Evolutionary conservation across 2,113 vertebrate species (phyloP).

Genomic region (Phoxinus phoxinus): DNA sequence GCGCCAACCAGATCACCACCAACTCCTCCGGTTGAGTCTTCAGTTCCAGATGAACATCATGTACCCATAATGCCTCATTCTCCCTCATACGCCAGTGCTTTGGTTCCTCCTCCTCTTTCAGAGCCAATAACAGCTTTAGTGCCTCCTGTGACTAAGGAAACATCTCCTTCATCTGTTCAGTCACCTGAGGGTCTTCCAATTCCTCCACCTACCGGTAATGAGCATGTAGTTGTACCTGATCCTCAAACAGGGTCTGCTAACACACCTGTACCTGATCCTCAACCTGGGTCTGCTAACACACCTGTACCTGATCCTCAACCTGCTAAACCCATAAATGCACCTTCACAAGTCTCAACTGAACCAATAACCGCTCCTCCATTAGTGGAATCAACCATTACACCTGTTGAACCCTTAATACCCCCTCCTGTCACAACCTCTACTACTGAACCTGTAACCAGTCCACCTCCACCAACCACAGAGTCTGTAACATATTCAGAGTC

Average conservation of each 20-base stretch:
- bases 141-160: slow-evolving; percentile 42
- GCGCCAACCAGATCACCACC: slow-evolving; percentile 27
- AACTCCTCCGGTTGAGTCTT: slow-evolving; percentile 20
- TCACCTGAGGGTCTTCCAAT: slow-evolving; percentile 21
- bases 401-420: neutral
- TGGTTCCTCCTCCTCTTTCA: slow-evolving; percentile 26
- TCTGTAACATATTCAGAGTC: neutral
- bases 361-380: neutral
- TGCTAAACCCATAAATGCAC: neutral
- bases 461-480: neutral
- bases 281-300: no score
- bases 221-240: slow-evolving; percentile 17
- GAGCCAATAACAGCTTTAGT: slow-evolving; percentile 47
- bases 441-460: slow-evolving; percentile 11
- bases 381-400: neutral
- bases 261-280: neutral
- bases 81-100: slow-evolving; percentile 31
- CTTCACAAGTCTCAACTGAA: slow-evolving; percentile 6
- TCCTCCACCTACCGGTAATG: slow-evolving; percentile 26
- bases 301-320: neutral
- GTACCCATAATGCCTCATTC: slow-evolving; percentile 9
- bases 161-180: slow-evolving; percentile 20
- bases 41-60: neutral
- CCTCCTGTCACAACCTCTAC: neutral
- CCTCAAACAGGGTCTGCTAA: neutral